A percentile compares a stretch with the other conserved stretches of the same genome.
Evolutionary conservation across 2,888 invertebrate species (phyloP).

Genomic region (Apoda limacodes): DNA sequence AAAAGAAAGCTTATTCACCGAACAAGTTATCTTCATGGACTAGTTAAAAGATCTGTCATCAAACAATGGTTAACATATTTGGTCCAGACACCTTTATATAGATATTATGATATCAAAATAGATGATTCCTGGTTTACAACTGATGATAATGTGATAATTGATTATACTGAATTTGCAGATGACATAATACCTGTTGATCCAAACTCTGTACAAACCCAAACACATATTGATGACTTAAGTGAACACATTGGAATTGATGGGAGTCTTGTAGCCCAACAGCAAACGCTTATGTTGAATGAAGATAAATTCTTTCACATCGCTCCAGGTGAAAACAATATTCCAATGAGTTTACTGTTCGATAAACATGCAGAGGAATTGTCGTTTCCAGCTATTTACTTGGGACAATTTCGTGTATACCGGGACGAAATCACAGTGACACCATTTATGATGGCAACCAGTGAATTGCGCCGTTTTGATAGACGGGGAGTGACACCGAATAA

Average conservation of each 20-base stretch:
- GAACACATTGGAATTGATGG: slow-evolving; percentile 23
- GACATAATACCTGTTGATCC: too few relatives aligned
- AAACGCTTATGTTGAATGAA: slow-evolving; percentile 15
- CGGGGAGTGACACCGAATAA: slow-evolving; percentile 28
- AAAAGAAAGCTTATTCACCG: too few relatives aligned
- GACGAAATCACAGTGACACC: slow-evolving; percentile 20
- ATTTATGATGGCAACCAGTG: slow-evolving; percentile 28
- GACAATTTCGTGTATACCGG: slow-evolving; percentile 22
- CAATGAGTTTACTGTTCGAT: slow-evolving; percentile 7
- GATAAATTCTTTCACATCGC: slow-evolving; percentile 7
- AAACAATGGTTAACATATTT: too few relatives aligned
- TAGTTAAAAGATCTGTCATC: too few relatives aligned
- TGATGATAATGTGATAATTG: slow-evolving; percentile 15
- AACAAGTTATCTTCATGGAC: too few relatives aligned
- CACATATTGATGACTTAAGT: slow-evolving; percentile 20
- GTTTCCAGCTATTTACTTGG: slow-evolving; percentile 26
- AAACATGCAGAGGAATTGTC: slow-evolving; percentile 15
- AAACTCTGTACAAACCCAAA: too few relatives aligned
- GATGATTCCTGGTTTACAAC: slow-evolving; percentile 18
- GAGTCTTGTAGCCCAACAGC: slow-evolving; percentile 17
- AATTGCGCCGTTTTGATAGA: slow-evolving; percentile 27
- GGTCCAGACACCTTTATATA: slow-evolving; percentile 22
- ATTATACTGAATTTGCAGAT: too few relatives aligned
- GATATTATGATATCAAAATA: slow-evolving; percentile 19
- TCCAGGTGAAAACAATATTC: slow-evolving; percentile 7